These are phyloP conservation scores for Montipora foliosa DNA, from an alignment of 64 coral and sea anemone genomes.

Conservation along the genomic window DNA sequence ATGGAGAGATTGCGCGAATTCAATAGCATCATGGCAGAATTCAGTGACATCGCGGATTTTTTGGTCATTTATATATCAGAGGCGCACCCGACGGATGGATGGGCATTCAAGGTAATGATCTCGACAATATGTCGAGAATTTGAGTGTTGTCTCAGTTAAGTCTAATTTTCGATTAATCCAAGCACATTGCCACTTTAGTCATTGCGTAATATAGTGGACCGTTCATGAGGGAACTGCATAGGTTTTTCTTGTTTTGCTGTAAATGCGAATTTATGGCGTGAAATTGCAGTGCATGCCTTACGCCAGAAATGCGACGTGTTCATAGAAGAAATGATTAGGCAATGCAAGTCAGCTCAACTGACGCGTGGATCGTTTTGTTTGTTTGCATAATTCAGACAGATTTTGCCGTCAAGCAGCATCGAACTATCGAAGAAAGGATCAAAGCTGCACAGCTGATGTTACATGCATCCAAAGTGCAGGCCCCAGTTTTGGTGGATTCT, in stretches of 20 bases:
- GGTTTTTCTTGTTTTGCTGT: neutral
- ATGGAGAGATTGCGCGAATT: conserved; percentile 66
- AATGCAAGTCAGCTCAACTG: neutral
- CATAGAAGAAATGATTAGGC: neutral
- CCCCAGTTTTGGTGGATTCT: conserved; percentile 60
- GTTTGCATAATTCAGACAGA: conserved; percentile 19
- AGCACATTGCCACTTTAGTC: neutral
- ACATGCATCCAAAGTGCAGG: conserved; percentile 28
- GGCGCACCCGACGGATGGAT: conserved; percentile 87
- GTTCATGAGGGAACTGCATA: neutral
- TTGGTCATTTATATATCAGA: conserved; percentile 82
- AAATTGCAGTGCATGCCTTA: conserved; percentile 3
- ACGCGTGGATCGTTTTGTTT: neutral
- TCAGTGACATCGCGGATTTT: conserved; percentile 77
- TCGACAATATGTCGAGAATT: conserved; percentile 1
- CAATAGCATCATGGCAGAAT: conserved; percentile 65
- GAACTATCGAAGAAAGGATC: conserved; percentile 71
- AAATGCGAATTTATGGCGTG: neutral
- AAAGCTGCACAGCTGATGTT: conserved; percentile 62
- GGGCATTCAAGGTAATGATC: conserved; percentile 80
- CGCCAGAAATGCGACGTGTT: neutral
- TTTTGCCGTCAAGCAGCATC: conserved; percentile 63
- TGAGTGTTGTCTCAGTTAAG: neutral
- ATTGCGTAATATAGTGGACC: neutral
- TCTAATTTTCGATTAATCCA: neutral